Conservation (phyloP, 2,888 invertebrate species). For the Bembecia ichneumoniformis region DNA sequence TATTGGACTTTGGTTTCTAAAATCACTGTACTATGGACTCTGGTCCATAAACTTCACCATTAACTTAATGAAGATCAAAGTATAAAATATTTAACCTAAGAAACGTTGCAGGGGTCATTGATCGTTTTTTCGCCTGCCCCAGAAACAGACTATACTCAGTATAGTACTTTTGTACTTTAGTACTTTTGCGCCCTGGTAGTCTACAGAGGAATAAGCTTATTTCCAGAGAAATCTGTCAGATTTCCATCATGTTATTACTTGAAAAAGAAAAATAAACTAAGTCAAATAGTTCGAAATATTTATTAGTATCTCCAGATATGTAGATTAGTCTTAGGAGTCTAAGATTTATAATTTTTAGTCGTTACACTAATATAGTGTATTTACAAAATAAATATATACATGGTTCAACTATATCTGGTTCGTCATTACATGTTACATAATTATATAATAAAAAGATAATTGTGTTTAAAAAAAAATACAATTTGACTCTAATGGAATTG, state of each 20-base stretch:
- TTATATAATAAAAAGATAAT: neutral
- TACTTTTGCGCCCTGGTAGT: too few relatives aligned
- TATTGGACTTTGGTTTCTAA: too few relatives aligned
- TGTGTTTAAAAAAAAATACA: neutral
- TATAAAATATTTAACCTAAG: too few relatives aligned
- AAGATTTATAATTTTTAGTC: conserved; percentile 25
- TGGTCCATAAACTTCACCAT: too few relatives aligned
- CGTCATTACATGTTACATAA: neutral
- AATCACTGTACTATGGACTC: too few relatives aligned
- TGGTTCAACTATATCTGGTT: neutral
- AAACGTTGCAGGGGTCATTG: too few relatives aligned
- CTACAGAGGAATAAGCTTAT: too few relatives aligned
- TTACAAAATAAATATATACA: conserved; percentile 39
- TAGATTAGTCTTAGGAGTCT: conserved; percentile 6
- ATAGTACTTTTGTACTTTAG: too few relatives aligned
- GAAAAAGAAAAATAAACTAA: conserved; percentile 6
- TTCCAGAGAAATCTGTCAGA: too few relatives aligned
- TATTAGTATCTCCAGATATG: conserved; percentile 37
- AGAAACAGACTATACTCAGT: too few relatives aligned
- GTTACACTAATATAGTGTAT: conserved; percentile 71
- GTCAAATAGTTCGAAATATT: conserved; percentile 21
- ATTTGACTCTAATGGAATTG: neutral
- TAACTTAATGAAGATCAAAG: too few relatives aligned
- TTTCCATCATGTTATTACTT: neutral
- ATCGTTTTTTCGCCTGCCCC: too few relatives aligned